Percentiles rank a stretch among this genome's conserved stretches.
Conservation (phyloP, 2,888 invertebrate species). For the Chrysodeixis includens region DNA sequence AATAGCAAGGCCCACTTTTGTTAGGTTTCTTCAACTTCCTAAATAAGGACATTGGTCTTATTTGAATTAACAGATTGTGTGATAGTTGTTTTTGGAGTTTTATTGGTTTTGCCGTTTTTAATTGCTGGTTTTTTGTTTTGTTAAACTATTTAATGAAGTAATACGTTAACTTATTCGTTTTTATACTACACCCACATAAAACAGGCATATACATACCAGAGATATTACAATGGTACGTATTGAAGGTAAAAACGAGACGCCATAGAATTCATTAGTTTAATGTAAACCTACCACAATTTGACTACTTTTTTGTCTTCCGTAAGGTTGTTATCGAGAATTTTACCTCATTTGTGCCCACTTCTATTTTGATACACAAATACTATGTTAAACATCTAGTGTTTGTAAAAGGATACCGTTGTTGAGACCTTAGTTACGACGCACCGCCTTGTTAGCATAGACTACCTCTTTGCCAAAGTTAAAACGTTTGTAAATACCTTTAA, state of each 20-base stretch:
- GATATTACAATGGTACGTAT: no score
- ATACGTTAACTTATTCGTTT: no score
- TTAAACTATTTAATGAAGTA: no score
- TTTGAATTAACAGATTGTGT: constrained; percentile 4
- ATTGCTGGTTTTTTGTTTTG: neutral
- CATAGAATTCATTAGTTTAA: no score
- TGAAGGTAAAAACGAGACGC: no score
- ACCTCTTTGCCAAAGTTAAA: neutral
- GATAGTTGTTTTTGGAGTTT: neutral
- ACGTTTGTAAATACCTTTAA: neutral
- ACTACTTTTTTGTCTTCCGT: no score
- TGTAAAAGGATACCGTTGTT: neutral
- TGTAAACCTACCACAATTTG: no score
- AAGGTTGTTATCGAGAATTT: no score
- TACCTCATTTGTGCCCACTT: no score
- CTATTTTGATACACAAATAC: no score
- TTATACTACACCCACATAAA: no score
- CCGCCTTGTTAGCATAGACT: constrained; percentile 1
- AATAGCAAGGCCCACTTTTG: constrained; percentile 58
- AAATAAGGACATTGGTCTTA: constrained; percentile 33
- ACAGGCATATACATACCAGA: no score
- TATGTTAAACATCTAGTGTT: neutral
- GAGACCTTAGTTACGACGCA: neutral
- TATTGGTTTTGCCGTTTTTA: neutral
- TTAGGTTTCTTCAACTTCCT: constrained; percentile 51